Conservation (phyloP, 1,140 invertebrate genomes). For the Oppia nitens region DNA sequence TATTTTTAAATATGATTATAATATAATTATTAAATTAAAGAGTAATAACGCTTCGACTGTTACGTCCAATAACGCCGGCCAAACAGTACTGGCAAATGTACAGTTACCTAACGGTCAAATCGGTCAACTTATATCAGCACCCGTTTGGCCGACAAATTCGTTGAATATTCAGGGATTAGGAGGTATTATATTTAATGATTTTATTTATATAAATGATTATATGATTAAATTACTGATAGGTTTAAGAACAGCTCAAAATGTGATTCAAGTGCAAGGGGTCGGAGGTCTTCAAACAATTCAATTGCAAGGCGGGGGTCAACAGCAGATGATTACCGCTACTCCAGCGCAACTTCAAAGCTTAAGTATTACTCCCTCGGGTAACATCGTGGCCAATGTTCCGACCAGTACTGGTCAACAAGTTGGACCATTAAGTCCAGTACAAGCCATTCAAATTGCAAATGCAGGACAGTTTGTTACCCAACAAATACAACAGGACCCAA, state of each 20-base stretch:
- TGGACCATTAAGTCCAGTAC: conserved; percentile 26
- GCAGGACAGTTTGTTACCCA: conserved; percentile 20
- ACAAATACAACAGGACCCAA: conserved; percentile 49
- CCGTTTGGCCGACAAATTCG: conserved; percentile 18
- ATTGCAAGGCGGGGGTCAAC: conserved; percentile 26
- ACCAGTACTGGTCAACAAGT: conserved; percentile 20
- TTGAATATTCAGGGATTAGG: conserved; percentile 19
- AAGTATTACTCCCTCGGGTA: conserved; percentile 19
- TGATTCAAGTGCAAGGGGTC: conserved; percentile 23
- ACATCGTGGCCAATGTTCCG: conserved; percentile 21
- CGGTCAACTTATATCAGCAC: conserved; percentile 19
- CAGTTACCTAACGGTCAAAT: conserved; percentile 26
- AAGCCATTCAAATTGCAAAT: conserved; percentile 24
- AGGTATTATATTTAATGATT: background rate
- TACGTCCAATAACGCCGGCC: conserved; percentile 1
- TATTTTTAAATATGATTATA: background rate
- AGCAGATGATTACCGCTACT: conserved; percentile 25
- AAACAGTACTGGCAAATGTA: conserved; percentile 24
- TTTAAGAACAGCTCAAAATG: conserved; percentile 20
- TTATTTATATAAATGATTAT: background rate
- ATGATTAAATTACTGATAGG: background rate
- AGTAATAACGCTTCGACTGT: conserved; percentile 10
- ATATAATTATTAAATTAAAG: background rate
- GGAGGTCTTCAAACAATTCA: conserved; percentile 26
- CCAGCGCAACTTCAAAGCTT: conserved; percentile 24